phyloP scores from a whole-genome alignment of 35 echinoderm and acorn worm genomes.

The Chiridota heheva region DNA sequence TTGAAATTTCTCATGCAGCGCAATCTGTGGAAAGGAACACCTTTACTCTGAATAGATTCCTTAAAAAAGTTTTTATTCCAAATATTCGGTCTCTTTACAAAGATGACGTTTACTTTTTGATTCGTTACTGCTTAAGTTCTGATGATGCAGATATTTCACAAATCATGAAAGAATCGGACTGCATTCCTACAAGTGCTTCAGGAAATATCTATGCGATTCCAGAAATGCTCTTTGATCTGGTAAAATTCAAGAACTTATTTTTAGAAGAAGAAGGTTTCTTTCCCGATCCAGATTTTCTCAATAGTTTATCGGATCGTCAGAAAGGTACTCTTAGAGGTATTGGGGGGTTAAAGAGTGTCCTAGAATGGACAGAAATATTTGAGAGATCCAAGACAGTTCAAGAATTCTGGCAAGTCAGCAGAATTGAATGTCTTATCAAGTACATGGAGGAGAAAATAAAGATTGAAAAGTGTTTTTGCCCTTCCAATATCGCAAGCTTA shows the following conservation, averaged over 20 bases:
- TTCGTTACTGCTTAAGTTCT: not conserved
- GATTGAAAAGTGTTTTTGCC: too few species aligned
- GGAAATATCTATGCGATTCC: not conserved
- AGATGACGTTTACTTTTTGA: not conserved
- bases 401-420: not conserved
- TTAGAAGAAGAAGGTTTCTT: constrained; percentile 1
- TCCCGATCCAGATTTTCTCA: not conserved
- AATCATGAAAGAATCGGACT: not conserved
- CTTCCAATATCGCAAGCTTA: not conserved
- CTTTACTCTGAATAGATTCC: not conserved
- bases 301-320: not conserved
- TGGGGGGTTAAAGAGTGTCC: not conserved
- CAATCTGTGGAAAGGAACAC: not conserved
- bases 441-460: not conserved
- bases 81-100: not conserved
- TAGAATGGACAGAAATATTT: not conserved
- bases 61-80: not conserved
- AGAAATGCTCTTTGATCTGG: not conserved
- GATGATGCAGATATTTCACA: not conserved
- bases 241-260: not conserved
- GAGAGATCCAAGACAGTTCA: constrained; percentile 6
- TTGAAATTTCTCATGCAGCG: not conserved
- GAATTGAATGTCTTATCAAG: not conserved
- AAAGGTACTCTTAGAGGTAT: not conserved
- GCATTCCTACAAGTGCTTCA: not conserved